phyloP scores from a whole-genome alignment of 2,888 invertebrate genomes.

The Suillia variegata region DNA sequence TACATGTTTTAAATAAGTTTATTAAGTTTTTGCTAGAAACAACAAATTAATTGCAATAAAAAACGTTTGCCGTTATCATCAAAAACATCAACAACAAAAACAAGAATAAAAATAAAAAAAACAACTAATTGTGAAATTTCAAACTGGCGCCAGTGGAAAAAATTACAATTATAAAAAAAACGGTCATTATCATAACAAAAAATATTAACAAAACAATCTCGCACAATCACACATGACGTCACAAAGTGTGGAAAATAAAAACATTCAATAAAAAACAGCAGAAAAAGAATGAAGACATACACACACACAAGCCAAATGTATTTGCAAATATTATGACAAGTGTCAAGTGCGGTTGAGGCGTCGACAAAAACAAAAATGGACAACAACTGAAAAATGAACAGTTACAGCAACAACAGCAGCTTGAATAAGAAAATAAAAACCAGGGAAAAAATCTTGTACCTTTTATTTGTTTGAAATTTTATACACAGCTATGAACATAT shows the following conservation, averaged over 20 bases:
- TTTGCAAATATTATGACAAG: conserved; percentile 3
- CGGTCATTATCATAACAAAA: background rate
- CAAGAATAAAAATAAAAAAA: background rate
- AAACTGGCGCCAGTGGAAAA: conserved; percentile 3
- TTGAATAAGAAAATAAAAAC: background rate
- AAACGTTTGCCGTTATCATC: too few species aligned
- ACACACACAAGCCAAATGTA: too few species aligned
- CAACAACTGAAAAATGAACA: background rate
- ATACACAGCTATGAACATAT: too few species aligned
- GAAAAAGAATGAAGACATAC: background rate
- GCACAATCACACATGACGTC: background rate
- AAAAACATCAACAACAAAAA: background rate
- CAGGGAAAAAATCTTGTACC: too few species aligned
- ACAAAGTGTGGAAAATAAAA: background rate
- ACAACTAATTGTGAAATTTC: conserved; percentile 5
- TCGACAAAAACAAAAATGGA: background rate
- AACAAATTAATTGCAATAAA: too few species aligned
- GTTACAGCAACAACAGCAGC: background rate
- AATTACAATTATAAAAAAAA: conserved; percentile 1
- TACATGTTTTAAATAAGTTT: too few species aligned
- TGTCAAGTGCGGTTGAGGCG: background rate
- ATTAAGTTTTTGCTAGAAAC: too few species aligned
- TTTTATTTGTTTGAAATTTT: too few species aligned
- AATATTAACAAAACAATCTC: background rate
- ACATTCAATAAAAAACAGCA: background rate